phyloP scores from a whole-genome alignment of 2,797 vertebrate genomes.

The Gymnocypris eckloni region DNA sequence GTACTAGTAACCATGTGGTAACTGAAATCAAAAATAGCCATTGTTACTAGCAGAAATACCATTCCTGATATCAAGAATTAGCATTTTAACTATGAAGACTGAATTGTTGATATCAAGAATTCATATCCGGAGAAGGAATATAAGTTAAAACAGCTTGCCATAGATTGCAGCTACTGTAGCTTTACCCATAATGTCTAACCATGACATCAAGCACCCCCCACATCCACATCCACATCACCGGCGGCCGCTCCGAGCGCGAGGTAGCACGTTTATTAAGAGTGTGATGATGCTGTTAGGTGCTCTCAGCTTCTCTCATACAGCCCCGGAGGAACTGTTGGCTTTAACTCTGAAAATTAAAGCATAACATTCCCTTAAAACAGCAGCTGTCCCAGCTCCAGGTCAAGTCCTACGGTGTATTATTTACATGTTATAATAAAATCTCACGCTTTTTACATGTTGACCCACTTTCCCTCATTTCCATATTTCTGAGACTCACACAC shows the following conservation, averaged over 20 bases:
- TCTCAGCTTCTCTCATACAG: constrained; percentile 34
- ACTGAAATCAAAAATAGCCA: too few species aligned
- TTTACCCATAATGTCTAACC: constrained; percentile 30
- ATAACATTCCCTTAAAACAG: constrained; percentile 8
- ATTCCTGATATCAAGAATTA: too few species aligned
- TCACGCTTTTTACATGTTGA: constrained; percentile 14
- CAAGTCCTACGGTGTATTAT: not conserved
- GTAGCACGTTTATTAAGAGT: constrained; percentile 48
- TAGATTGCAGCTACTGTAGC: not conserved
- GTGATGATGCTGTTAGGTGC: constrained; percentile 48
- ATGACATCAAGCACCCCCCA: constrained; percentile 26
- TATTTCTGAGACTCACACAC: not conserved
- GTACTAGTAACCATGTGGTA: too few species aligned
- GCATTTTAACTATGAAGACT: too few species aligned
- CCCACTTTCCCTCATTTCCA: constrained; percentile 5
- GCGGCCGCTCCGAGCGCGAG: constrained; percentile 31
- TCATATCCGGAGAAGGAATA: too few species aligned
- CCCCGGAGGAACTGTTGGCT: constrained; percentile 16
- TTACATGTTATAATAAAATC: not conserved
- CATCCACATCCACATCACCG: constrained; percentile 39
- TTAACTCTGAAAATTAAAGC: constrained; percentile 38
- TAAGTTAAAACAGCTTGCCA: too few species aligned
- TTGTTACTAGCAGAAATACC: too few species aligned
- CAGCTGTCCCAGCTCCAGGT: not conserved
- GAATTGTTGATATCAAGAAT: too few species aligned